phyloP scores from a whole-genome alignment of 2,888 invertebrate genomes.

The Calameuta idolon region DNA sequence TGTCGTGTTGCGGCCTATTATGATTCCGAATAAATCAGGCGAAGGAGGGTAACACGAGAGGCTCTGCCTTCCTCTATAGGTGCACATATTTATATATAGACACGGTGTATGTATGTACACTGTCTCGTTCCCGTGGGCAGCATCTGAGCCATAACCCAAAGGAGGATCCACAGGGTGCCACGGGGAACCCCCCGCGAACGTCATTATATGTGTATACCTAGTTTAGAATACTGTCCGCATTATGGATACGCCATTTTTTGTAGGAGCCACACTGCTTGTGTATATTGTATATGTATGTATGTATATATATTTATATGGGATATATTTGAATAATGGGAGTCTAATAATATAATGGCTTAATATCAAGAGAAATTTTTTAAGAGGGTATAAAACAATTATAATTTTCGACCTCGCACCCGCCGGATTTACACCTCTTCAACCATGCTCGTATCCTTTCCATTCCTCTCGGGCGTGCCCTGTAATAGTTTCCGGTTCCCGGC shows the following conservation, averaged over 20 bases:
- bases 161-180: neutral
- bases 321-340: neutral
- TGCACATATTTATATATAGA: conserved; percentile 2
- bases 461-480: conserved; percentile 29
- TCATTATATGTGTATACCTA: neutral
- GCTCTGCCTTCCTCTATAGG: conserved; percentile 37
- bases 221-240: neutral
- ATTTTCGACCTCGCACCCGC: neutral
- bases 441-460: conserved; percentile 12
- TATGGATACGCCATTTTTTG: neutral
- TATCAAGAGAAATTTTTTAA: conserved; percentile 13
- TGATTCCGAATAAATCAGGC: conserved; percentile 61
- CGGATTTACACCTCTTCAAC: neutral
- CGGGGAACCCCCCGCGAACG: neutral
- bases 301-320: neutral
- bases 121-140: neutral
- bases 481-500: conserved; percentile 30
- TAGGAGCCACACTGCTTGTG: neutral
- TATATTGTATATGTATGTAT: too few relatives aligned
- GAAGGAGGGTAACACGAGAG: conserved; percentile 58
- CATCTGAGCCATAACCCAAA: neutral
- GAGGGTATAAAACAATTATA: conserved; percentile 6
- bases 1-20: conserved; percentile 59
- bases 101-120: neutral
- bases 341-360: neutral